Conservation (phyloP, 1,140 invertebrate genomes). For the Temnothorax longispinosus region DNA sequence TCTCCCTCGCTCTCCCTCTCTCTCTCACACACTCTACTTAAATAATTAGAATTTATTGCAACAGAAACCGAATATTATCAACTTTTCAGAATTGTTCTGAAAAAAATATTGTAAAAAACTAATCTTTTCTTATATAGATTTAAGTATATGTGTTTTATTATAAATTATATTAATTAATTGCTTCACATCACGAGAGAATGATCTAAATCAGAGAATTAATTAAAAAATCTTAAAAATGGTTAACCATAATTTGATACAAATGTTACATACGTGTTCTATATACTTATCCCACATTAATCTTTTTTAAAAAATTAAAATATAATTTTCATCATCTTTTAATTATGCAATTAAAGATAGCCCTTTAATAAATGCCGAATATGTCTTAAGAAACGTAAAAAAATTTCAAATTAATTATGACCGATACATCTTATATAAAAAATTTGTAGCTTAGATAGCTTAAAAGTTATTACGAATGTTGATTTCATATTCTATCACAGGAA, state of each 20-base stretch:
- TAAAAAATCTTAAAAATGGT: background rate
- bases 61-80: conserved; percentile 13
- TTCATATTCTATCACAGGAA: conserved; percentile 60
- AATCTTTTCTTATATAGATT: conserved; percentile 7
- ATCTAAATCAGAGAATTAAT: background rate
- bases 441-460: background rate
- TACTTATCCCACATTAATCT: background rate
- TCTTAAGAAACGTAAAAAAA: conserved; percentile 7
- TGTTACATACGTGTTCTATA: background rate
- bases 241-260: conserved; percentile 3
- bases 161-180: conserved; percentile 36
- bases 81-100: conserved; percentile 12
- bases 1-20: no score
- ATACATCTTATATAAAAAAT: conserved; percentile 35
- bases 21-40: conserved; percentile 9
- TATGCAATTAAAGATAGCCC: conserved; percentile 29
- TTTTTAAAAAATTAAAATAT: background rate
- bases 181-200: background rate
- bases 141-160: conserved; percentile 11
- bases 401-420: conserved; percentile 44
- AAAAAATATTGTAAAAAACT: conserved; percentile 9
- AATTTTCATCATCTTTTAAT: background rate
- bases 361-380: conserved; percentile 60
- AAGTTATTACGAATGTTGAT: conserved; percentile 52
- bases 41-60: conserved; percentile 44